A percentile compares a stretch with the other conserved stretches of the same genome.
Evolutionary conservation across 2,797 vertebrate species (phyloP).

Genomic region (Anableps anableps): DNA sequence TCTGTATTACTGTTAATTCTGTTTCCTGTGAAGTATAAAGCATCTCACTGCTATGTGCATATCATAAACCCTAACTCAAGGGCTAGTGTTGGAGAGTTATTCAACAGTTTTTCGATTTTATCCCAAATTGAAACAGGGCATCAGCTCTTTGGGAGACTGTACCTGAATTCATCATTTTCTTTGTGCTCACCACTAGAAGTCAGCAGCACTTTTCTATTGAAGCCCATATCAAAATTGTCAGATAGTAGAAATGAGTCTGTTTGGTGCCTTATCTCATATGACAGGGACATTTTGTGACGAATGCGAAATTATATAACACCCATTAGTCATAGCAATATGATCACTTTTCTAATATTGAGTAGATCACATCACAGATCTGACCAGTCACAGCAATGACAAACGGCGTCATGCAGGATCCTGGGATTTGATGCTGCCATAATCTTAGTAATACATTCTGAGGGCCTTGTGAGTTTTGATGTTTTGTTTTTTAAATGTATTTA

Average conservation of each 20-base stretch:
- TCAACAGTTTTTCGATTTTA: conserved; percentile 3
- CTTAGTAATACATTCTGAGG: neutral
- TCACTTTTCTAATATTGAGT: neutral
- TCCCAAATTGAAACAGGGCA: neutral
- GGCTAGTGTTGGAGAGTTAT: neutral
- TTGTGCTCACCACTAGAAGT: neutral
- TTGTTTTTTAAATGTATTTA: neutral
- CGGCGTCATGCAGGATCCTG: neutral
- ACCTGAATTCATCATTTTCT: conserved; percentile 3
- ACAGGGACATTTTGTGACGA: neutral
- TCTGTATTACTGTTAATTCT: neutral
- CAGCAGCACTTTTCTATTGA: conserved; percentile 17
- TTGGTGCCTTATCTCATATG: neutral
- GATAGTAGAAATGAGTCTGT: neutral
- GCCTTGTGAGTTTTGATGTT: neutral
- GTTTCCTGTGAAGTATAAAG: conserved; percentile 4
- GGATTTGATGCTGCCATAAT: neutral
- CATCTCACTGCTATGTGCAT: neutral
- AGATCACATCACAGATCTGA: neutral
- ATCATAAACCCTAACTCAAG: neutral
- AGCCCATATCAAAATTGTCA: conserved; percentile 13
- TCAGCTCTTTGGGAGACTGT: neutral
- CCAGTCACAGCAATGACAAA: neutral
- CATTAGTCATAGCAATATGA: neutral
- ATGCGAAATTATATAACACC: neutral